Percentiles rank a stretch among this genome's conserved stretches.
phyloP scores from a whole-genome alignment of 2,797 vertebrate genomes.

The Lates japonicus region DNA sequence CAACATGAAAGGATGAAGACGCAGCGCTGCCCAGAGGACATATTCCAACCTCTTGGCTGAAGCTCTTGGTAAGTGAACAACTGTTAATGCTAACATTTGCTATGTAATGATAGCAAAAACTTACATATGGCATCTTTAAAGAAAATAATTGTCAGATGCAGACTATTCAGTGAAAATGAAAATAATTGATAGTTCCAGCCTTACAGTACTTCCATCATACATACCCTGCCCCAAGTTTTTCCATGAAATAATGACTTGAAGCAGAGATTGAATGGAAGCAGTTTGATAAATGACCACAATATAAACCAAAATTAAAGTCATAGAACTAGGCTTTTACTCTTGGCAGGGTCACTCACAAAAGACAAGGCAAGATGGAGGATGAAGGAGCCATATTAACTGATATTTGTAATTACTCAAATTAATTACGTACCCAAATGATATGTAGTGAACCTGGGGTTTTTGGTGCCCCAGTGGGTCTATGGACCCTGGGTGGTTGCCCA shows the following conservation, averaged over 20 bases:
- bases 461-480: not conserved
- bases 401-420: not conserved
- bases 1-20: too few relatives aligned
- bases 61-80: too few relatives aligned
- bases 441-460: not conserved
- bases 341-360: not conserved
- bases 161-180: not conserved
- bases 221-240: not conserved
- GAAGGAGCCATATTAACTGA: not conserved
- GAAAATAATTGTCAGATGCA: not conserved
- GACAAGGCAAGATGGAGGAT: not conserved
- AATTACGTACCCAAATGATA: not conserved
- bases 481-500: too few relatives aligned
- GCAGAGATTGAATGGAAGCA: not conserved
- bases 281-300: not conserved
- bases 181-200: not conserved
- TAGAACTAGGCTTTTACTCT: not conserved
- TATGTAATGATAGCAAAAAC: too few relatives aligned
- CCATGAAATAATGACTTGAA: not conserved
- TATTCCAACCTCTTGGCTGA: too few relatives aligned
- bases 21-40: too few relatives aligned
- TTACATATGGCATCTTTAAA: too few relatives aligned
- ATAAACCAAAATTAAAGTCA: not conserved
- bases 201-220: not conserved
- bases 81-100: too few relatives aligned